Conservation (phyloP, 2,113 vertebrate genomes). For the Oncorhynchus gorbuscha region DNA sequence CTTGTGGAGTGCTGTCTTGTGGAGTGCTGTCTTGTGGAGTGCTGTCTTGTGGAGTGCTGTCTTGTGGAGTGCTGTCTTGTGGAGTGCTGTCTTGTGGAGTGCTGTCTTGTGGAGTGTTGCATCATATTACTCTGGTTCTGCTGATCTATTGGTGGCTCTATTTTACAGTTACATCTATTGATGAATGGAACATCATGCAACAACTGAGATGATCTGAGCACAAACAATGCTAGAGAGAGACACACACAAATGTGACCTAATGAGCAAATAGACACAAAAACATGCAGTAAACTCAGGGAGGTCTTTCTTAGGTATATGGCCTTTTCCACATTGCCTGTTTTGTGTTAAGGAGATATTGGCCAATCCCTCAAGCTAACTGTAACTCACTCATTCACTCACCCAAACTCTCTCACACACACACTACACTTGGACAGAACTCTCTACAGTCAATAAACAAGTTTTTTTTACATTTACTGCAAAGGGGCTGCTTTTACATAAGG, state of each 20-base stretch:
- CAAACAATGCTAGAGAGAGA: too few species aligned
- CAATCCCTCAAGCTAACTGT: constrained; percentile 42
- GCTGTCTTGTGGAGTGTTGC: not conserved
- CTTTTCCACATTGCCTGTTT: constrained; percentile 58
- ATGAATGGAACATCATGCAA: too few species aligned
- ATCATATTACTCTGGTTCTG: not conserved
- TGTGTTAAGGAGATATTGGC: constrained; percentile 38
- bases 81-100: too few species aligned
- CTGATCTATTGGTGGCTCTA: too few species aligned
- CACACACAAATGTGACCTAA: too few species aligned
- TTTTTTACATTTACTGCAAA: constrained; percentile 13
- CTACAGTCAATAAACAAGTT: not conserved
- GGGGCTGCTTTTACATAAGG: constrained; percentile 43
- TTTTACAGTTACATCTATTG: too few species aligned
- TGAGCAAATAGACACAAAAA: too few species aligned
- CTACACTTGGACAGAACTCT: not conserved
- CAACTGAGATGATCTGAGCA: too few species aligned
- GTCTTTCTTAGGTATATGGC: constrained; percentile 40
- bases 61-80: too few species aligned
- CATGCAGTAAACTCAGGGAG: constrained; percentile 36
- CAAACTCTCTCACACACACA: too few species aligned
- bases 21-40: too few species aligned
- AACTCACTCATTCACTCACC: constrained; percentile 9
- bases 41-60: not conserved
- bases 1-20: not conserved